Conservation (phyloP, 2,888 invertebrate genomes). For the Lottia gigantea region DNA sequence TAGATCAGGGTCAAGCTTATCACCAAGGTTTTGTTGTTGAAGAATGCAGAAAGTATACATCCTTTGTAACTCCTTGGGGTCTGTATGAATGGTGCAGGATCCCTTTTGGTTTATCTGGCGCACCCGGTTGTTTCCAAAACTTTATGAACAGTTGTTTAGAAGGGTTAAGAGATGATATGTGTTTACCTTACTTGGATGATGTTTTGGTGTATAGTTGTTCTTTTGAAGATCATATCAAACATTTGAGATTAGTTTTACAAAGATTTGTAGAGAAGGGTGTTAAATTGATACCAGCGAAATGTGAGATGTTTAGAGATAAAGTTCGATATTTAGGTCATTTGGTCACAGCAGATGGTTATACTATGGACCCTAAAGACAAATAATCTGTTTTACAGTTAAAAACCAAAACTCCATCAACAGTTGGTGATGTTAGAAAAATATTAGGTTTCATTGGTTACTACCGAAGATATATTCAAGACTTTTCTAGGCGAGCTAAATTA, state of each 20-base stretch:
- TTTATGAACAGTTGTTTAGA: conserved; percentile 27
- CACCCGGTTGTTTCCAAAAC: conserved; percentile 24
- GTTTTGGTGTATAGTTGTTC: conserved; percentile 22
- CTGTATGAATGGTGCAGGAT: conserved; percentile 31
- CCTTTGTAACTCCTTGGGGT: conserved; percentile 28
- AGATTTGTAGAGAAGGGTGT: conserved; percentile 25
- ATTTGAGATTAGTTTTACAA: conserved; percentile 20
- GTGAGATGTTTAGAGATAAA: conserved; percentile 26
- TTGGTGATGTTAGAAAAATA: conserved; percentile 26
- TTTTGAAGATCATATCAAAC: conserved; percentile 17
- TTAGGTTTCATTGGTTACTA: conserved; percentile 29
- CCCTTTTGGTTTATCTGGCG: conserved; percentile 29
- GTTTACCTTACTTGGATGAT: conserved; percentile 28
- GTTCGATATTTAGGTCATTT: conserved; percentile 32
- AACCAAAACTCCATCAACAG: conserved; percentile 16
- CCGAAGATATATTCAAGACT: conserved; percentile 26
- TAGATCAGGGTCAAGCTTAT: conserved; percentile 29
- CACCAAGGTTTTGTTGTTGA: conserved; percentile 29
- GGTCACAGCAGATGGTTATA: conserved; percentile 27
- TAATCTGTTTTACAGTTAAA: conserved; percentile 24
- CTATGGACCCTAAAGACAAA: conserved; percentile 23
- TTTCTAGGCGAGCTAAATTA: conserved; percentile 19
- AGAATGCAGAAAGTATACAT: conserved; percentile 22
- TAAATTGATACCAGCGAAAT: conserved; percentile 31
- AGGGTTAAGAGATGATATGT: conserved; percentile 20